Evolutionary conservation across 2,888 invertebrate genomes (phyloP), one percentile per base, ranked within the genome.

Genomic region (Himalopsyche tibetana): DNA sequence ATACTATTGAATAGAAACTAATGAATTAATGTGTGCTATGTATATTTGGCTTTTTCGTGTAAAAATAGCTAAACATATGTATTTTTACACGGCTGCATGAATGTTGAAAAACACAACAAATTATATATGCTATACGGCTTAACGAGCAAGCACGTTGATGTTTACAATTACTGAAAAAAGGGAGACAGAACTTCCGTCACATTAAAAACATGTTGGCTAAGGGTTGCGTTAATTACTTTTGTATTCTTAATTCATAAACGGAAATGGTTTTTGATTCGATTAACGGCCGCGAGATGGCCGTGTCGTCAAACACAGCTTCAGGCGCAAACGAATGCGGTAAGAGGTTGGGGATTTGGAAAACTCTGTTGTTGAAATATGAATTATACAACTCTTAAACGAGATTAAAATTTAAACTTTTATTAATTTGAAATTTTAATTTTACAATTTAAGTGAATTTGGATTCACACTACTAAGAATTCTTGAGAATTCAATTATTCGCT

Each of bases 231-330:
- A 63, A 63, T 63, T 63, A 63, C 63, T 19, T 63, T 63, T n/a
- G 63, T 63, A 19, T 63, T 63, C 28, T 28, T 56, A n/a, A 56
- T 56, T 63, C 63, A n/a, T 63, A n/a, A 28, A 28, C 63, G 63
- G 63, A 63, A 63, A 63, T 63, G 63, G 63, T 63, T 19, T 63
- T 63, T 63, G 0, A 63, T 63, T 63, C 63, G 63, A 63, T 63
- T 63, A 63, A 63, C 28, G 63, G 63, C 28, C 63, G 63, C 63
- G 19, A 63, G 63, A 63, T 63, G 63, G 63, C 28, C 8, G 63
- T 28, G 63, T 63, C 63, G 63, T 63, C 63, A 63, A 63, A 63
- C 63, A 19, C 28, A 28, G 28, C n/a, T 63, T 63, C n/a, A 63
- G 63, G 63, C 28, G n/a, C 28, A 63, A 63, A 63, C 63, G 63